Percentiles rank a stretch among this genome's conserved stretches.
Conservation (phyloP, 92 coral and sea anemone genomes). For the Umimayanthus chanpuru region DNA sequence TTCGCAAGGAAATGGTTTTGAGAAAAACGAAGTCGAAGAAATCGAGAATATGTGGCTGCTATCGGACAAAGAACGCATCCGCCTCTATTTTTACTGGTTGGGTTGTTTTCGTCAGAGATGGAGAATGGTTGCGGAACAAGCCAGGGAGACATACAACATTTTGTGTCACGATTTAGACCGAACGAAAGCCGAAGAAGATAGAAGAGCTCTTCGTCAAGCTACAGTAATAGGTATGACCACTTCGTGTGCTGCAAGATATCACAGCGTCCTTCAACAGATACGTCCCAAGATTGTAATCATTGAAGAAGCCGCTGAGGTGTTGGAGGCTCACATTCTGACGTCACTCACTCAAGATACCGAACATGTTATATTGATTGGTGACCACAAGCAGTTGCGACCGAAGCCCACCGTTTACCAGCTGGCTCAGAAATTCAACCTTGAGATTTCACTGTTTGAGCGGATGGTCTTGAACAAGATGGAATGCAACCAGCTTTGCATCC, state of each 20-base stretch:
- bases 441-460: too few species aligned
- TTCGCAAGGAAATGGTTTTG: slow-evolving; percentile 35
- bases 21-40: slow-evolving; percentile 45
- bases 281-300: slow-evolving; percentile 69
- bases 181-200: slow-evolving; percentile 47
- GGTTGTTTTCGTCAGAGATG: slow-evolving; percentile 43
- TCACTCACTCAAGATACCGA: slow-evolving; percentile 67
- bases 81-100: slow-evolving; percentile 72
- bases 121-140: slow-evolving; percentile 26
- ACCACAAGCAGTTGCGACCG: too few species aligned
- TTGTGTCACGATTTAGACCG: slow-evolving; percentile 33
- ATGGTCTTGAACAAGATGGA: too few species aligned
- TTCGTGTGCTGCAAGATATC: slow-evolving; percentile 73
- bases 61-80: slow-evolving; percentile 50
- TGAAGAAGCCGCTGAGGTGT: slow-evolving; percentile 92
- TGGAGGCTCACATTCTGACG: too few species aligned
- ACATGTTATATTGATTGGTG: slow-evolving; percentile 81
- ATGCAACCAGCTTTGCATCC: slow-evolving; percentile 36
- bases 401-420: too few species aligned
- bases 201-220: slow-evolving; percentile 51
- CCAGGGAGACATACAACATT: slow-evolving; percentile 47
- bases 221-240: slow-evolving; percentile 88
- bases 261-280: slow-evolving; percentile 57
- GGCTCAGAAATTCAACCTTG: too few species aligned
- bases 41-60: slow-evolving; percentile 65